phyloP scores from a whole-genome alignment of 2,113 vertebrate genomes.

The human (Homo sapiens) region GRCh38 chr1:58786501-58787000 shows the following conservation, averaged over 20 bases:
- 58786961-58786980: background rate
- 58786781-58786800: background rate
- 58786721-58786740: background rate
- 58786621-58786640: conserved; percentile 42
- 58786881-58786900: background rate
- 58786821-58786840: background rate
- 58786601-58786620: conserved; percentile 58
- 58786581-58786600: conserved; percentile 58
- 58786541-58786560: conserved; percentile 54
- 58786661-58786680: conserved; percentile 34
- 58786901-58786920: background rate
- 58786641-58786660: conserved; percentile 45
- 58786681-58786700: background rate
- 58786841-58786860: background rate
- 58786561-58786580: conserved; percentile 54
- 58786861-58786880: background rate
- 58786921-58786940: background rate
- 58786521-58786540: conserved; percentile 40
- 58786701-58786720: background rate
- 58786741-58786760: background rate
- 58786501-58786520: conserved; percentile 31
- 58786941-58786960: background rate
- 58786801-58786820: background rate
- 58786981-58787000: background rate
- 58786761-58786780: background rate